Percentiles rank a stretch among this genome's conserved stretches.
These are phyloP conservation scores for Cryptoprocta ferox DNA, from an alignment of 2,797 vertebrate genomes.

Conservation along the genomic window DNA sequence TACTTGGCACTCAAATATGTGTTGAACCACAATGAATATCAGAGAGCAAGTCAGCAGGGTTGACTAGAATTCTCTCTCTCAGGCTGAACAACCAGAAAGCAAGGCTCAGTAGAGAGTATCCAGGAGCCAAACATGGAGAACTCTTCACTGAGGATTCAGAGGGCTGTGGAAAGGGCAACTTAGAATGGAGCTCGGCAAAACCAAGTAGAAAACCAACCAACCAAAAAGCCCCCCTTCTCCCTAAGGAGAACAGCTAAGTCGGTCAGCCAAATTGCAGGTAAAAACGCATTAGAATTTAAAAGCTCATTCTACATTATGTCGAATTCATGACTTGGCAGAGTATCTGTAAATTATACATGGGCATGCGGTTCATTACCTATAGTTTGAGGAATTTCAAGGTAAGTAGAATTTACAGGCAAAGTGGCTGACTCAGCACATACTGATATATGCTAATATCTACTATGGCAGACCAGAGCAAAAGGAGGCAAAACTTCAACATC, in stretches of 20 bases:
- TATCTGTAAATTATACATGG: slow-evolving; percentile 67
- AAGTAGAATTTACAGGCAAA: slow-evolving; percentile 49
- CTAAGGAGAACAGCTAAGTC: neutral
- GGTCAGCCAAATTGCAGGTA: neutral
- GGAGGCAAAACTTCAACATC: neutral
- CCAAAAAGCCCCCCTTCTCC: neutral
- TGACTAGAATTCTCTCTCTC: neutral
- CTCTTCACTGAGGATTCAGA: neutral
- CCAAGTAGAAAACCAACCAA: neutral
- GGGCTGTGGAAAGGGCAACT: neutral
- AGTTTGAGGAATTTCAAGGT: slow-evolving; percentile 61
- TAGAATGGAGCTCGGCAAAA: slow-evolving; percentile 26
- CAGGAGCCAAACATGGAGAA: neutral
- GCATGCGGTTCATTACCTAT: neutral
- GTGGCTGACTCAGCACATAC: slow-evolving; percentile 56
- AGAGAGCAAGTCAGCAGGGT: neutral
- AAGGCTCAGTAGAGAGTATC: neutral
- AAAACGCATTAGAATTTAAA: slow-evolving; percentile 49
- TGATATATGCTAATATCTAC: slow-evolving; percentile 34
- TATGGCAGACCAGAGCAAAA: neutral
- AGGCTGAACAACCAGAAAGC: slow-evolving; percentile 21
- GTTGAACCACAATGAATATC: neutral
- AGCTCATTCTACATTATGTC: slow-evolving; percentile 34
- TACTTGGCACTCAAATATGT: neutral
- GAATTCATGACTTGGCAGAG: slow-evolving; percentile 62